Evolutionary conservation across 92 coral and sea anemone genomes (phyloP).

Genomic region (Anthopleura xanthogrammica): DNA sequence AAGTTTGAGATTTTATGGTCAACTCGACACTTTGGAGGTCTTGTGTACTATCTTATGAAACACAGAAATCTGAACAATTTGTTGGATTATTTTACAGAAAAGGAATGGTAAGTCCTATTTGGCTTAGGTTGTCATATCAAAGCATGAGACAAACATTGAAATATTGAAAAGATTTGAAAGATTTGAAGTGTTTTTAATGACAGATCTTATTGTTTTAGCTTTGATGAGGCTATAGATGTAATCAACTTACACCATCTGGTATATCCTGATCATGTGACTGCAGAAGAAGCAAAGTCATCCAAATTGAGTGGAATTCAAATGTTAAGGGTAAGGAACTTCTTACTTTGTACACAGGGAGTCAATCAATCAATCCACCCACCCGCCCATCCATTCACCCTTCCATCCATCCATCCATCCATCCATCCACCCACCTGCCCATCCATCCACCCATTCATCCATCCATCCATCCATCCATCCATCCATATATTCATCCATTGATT

Average conservation of each 20-base stretch:
- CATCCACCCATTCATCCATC: too few species aligned
- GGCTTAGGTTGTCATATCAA: too few species aligned
- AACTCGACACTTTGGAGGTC: slow-evolving; percentile 95
- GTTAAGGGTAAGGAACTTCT: slow-evolving; percentile 53
- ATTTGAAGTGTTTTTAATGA: background rate
- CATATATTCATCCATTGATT: too few species aligned
- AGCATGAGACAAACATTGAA: too few species aligned
- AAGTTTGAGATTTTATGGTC: slow-evolving; percentile 87
- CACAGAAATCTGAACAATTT: slow-evolving; percentile 54
- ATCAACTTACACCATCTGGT: slow-evolving; percentile 71
- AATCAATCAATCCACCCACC: too few species aligned
- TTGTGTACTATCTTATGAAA: slow-evolving; percentile 78
- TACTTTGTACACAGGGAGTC: background rate
- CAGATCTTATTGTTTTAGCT: slow-evolving; percentile 37
- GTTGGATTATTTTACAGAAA: slow-evolving; percentile 73
- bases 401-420: too few species aligned
- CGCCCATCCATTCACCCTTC: background rate
- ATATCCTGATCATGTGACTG: slow-evolving; percentile 64
- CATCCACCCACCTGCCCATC: too few species aligned
- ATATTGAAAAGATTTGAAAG: too few species aligned
- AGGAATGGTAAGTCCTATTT: slow-evolving; percentile 57
- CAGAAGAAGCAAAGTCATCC: slow-evolving; percentile 52
- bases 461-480: too few species aligned
- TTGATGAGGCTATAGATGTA: slow-evolving; percentile 73
- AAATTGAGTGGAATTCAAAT: slow-evolving; percentile 61